Conservation (phyloP, 2,888 invertebrate species). For the Protodeltote pygarga region DNA sequence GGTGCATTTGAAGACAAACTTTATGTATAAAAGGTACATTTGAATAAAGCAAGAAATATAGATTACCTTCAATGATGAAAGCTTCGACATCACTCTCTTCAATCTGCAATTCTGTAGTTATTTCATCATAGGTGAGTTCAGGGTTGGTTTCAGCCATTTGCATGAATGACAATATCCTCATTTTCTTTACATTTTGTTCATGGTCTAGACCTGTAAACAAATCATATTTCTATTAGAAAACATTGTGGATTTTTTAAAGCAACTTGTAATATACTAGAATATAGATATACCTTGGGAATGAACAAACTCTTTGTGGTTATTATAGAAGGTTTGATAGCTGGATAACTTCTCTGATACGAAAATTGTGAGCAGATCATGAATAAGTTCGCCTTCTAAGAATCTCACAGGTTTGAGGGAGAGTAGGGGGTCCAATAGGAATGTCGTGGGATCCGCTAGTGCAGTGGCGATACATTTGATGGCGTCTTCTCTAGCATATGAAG, state of each 20-base stretch:
- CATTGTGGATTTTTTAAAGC: no score
- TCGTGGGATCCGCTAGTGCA: constrained; percentile 97
- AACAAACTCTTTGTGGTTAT: constrained; percentile 96
- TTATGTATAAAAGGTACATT: no score
- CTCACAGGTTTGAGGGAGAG: constrained; percentile 97
- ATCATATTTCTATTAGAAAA: neutral
- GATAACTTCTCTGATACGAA: constrained; percentile 97
- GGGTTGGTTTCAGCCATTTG: constrained; percentile 97
- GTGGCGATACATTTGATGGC: constrained; percentile 98
- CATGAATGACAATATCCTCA: constrained; percentile 98
- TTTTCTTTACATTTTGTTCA: constrained; percentile 98
- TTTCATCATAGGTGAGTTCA: constrained; percentile 96
- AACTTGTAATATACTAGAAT: no score
- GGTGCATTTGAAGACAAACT: no score
- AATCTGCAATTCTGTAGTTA: constrained; percentile 96
- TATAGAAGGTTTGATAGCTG: constrained; percentile 97
- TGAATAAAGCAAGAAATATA: no score
- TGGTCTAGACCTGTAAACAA: constrained; percentile 91
- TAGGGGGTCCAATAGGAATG: constrained; percentile 97
- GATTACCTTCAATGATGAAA: constrained; percentile 97
- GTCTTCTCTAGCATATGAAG: constrained; percentile 98
- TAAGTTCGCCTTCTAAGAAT: constrained; percentile 97
- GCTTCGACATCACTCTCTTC: constrained; percentile 96
- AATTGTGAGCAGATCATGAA: constrained; percentile 97
- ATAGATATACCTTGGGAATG: constrained; percentile 86